A percentile compares a stretch with the other conserved stretches of the same genome.
Evolutionary conservation across 2,113 vertebrate genomes (phyloP).

Genomic region (Oxyruncus cristatus): DNA sequence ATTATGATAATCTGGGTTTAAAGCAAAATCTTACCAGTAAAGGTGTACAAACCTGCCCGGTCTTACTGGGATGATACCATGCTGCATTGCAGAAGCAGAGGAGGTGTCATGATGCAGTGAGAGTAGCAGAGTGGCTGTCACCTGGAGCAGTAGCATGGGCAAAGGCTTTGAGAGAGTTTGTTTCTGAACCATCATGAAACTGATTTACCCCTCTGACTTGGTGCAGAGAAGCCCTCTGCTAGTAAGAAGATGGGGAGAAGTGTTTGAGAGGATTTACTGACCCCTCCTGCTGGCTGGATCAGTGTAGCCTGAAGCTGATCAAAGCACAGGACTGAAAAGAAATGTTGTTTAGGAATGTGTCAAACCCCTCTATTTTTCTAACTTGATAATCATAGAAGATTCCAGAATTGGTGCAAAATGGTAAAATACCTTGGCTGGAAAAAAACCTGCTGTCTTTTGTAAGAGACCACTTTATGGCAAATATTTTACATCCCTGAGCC

Average conservation of each 20-base stretch:
- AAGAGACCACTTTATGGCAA: neutral
- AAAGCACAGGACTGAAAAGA: neutral
- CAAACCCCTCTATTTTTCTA: neutral
- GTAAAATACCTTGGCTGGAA: neutral
- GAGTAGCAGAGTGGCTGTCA: neutral
- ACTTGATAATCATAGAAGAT: neutral
- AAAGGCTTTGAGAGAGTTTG: neutral
- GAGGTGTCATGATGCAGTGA: neutral
- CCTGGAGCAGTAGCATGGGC: rapidly evolving
- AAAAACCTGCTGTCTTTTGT: neutral
- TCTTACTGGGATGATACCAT: neutral
- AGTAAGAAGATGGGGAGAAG: neutral
- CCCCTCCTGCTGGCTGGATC: neutral
- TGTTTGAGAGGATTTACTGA: neutral
- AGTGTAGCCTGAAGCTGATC: rapidly evolving
- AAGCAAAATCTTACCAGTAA: neutral
- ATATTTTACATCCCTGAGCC: neutral
- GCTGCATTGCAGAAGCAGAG: neutral
- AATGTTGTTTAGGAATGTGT: neutral
- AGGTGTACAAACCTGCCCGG: neutral
- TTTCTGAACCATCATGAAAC: neutral
- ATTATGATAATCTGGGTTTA: neutral
- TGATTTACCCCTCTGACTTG: neutral
- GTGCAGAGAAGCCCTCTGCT: neutral
- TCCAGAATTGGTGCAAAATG: neutral